phyloP scores from a whole-genome alignment of 2,113 vertebrate genomes.

The Ahaetulla prasina region DNA sequence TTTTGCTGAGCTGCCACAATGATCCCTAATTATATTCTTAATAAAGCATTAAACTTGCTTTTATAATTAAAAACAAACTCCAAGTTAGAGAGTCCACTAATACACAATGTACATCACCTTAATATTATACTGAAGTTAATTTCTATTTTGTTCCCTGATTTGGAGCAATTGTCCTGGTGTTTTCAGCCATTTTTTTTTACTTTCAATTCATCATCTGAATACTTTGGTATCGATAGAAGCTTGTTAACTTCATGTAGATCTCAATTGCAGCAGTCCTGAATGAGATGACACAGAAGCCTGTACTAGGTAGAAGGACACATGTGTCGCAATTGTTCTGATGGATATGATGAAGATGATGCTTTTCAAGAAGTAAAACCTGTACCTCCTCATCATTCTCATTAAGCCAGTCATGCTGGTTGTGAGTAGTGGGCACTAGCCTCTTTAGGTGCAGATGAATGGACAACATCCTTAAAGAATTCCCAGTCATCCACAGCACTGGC shows the following conservation, averaged over 20 bases:
- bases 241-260: neutral
- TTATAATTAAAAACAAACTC: neutral
- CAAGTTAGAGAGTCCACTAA: neutral
- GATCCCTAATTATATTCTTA: neutral
- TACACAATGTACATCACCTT: no score
- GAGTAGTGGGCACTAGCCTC: neutral
- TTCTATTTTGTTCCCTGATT: neutral
- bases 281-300: neutral
- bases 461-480: neutral
- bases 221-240: neutral
- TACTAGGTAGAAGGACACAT: neutral
- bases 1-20: neutral
- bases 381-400: neutral
- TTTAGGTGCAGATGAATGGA: neutral
- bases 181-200: neutral
- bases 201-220: neutral
- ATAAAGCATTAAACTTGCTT: neutral
- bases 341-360: neutral
- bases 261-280: neutral
- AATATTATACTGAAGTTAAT: neutral
- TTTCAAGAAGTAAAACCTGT: neutral
- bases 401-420: neutral
- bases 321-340: neutral
- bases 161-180: neutral
- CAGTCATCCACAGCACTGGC: neutral